Conservation (phyloP, 2,888 invertebrate species). For the Agrenia bidenticulata region DNA sequence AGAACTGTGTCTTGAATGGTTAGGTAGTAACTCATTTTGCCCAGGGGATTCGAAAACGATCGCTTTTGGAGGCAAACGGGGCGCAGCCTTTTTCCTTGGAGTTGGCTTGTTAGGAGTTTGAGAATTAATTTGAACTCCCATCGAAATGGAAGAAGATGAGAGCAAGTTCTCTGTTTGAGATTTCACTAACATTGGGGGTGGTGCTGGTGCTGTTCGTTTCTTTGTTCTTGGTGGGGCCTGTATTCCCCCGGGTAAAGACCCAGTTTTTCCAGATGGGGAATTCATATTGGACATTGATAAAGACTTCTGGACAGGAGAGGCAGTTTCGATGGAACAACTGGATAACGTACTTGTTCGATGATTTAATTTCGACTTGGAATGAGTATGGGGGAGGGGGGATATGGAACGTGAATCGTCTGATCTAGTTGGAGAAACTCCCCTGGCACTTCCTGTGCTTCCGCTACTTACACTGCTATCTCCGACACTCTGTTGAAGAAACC, state of each 20-base stretch:
- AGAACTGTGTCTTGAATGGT: conserved; percentile 71
- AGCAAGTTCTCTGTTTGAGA: conserved; percentile 55
- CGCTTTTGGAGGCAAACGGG: conserved; percentile 38
- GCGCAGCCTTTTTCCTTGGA: conserved; percentile 50
- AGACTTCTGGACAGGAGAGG: conserved; percentile 33
- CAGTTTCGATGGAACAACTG: conserved; percentile 38
- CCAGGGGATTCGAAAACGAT: conserved; percentile 12
- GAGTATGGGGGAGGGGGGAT: conserved; percentile 51
- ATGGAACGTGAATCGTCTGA: conserved; percentile 60
- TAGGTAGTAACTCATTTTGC: conserved; percentile 55
- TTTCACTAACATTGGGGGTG: conserved; percentile 31
- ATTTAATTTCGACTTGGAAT: conserved; percentile 31
- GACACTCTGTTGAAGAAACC: conserved; percentile 53
- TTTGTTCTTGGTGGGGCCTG: conserved; percentile 48
- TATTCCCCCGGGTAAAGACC: conserved; percentile 28
- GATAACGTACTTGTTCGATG: conserved; percentile 45
- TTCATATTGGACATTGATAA: conserved; percentile 23
- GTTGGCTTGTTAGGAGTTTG: conserved; percentile 52
- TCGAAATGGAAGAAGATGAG: conserved; percentile 56
- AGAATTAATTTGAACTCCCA: conserved; percentile 20
- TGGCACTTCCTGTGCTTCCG: conserved; percentile 60
- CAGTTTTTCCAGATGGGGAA: conserved; percentile 14
- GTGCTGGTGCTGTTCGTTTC: conserved; percentile 52
- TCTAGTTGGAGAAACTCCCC: conserved; percentile 63
- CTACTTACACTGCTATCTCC: conserved; percentile 60